A percentile compares a stretch with the other conserved stretches of the same genome.
Evolutionary conservation across 2,888 invertebrate genomes (phyloP).

Genomic region (Hylaea fasciaria): DNA sequence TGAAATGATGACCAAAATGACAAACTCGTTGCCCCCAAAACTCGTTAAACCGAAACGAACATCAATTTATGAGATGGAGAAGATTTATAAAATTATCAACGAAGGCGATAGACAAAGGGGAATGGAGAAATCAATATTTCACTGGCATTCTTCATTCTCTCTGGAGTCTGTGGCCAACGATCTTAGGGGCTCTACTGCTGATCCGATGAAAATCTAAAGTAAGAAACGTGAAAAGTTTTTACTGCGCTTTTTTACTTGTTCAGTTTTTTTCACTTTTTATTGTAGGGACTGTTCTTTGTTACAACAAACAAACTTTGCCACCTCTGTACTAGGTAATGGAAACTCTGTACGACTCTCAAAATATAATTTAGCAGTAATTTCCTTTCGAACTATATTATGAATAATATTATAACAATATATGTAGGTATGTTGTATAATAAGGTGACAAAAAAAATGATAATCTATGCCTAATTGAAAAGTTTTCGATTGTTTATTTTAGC

Average conservation of each 20-base stretch:
- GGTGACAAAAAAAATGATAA: too few relatives aligned
- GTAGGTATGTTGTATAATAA: too few relatives aligned
- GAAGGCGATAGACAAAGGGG: conserved; percentile 48
- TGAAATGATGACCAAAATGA: conserved; percentile 27
- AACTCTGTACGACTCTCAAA: too few relatives aligned
- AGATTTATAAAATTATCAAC: conserved; percentile 40
- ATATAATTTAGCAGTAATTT: too few relatives aligned
- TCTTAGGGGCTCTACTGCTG: conserved; percentile 23
- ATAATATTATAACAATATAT: too few relatives aligned
- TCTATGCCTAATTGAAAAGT: too few relatives aligned
- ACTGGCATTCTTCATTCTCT: conserved; percentile 47
- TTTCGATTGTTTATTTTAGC: too few relatives aligned
- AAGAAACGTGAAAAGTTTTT: too few relatives aligned
- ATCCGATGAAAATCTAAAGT: background rate
- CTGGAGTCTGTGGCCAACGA: conserved; percentile 35
- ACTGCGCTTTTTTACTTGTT: background rate
- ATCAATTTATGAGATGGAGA: conserved; percentile 34
- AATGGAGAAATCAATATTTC: conserved; percentile 52
- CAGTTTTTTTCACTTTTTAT: background rate
- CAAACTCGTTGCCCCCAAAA: conserved; percentile 27
- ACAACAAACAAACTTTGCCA: too few relatives aligned
- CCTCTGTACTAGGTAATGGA: too few relatives aligned
- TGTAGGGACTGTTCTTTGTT: too few relatives aligned
- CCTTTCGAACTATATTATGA: too few relatives aligned
- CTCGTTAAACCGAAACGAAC: conserved; percentile 26